phyloP scores from a whole-genome alignment of 2,113 vertebrate genomes.

The Poecile atricapillus region DNA sequence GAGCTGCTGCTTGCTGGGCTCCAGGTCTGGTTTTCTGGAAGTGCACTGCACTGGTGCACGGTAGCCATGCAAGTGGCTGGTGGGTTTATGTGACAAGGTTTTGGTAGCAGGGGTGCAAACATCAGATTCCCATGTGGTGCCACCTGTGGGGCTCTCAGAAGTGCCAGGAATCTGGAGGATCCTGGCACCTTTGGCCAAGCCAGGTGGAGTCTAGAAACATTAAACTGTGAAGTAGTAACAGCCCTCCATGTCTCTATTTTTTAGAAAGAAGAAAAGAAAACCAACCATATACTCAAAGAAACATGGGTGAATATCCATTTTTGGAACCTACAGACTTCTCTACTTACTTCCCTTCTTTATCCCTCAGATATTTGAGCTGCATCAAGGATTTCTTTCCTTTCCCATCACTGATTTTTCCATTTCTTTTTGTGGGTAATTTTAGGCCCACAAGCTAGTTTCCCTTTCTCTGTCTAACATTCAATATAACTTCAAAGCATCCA shows the following conservation, averaged over 20 bases:
- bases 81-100: background rate
- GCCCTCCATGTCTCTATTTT: background rate
- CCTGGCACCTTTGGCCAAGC: background rate
- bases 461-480: background rate
- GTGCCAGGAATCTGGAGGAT: background rate
- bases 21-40: background rate
- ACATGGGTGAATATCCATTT: background rate
- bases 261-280: background rate
- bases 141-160: background rate
- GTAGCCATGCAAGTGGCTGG: background rate
- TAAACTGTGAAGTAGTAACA: background rate
- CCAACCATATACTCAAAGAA: background rate
- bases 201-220: background rate
- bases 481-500: background rate
- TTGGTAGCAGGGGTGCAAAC: accelerated
- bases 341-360: background rate
- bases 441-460: background rate
- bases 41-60: accelerated
- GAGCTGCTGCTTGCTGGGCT: background rate
- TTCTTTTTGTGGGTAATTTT: background rate
- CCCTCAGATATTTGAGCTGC: background rate
- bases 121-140: accelerated
- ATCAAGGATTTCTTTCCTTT: background rate
- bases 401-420: background rate
- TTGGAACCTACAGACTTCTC: background rate